These are phyloP conservation scores for Imbricaverruca yamaguchii DNA, from an alignment of 2,888 invertebrate genomes.

Conservation along the genomic window DNA sequence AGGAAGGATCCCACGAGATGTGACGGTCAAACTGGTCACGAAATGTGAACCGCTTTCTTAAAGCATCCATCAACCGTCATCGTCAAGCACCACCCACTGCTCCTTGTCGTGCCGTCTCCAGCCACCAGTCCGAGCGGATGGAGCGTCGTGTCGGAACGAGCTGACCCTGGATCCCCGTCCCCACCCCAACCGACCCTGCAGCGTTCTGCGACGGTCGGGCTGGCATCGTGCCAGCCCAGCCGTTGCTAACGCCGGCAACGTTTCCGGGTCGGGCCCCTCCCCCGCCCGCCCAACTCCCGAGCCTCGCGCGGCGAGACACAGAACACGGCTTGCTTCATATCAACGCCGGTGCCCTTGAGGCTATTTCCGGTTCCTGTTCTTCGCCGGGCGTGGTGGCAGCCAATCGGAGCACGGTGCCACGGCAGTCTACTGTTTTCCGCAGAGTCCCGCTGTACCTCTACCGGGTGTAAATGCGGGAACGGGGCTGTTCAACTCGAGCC, in stretches of 20 bases:
- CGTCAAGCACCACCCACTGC: too few species aligned
- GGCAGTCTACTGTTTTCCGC: background rate
- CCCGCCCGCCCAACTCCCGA: background rate
- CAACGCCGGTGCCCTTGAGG: background rate
- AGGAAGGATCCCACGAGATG: too few species aligned
- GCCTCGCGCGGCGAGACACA: too few species aligned
- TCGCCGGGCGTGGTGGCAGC: background rate
- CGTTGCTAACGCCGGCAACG: background rate
- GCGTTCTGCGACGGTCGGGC: background rate
- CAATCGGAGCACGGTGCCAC: background rate
- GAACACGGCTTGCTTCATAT: too few species aligned
- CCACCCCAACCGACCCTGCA: background rate
- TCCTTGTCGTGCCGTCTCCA: too few species aligned
- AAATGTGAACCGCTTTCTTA: too few species aligned
- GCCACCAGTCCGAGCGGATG: too few species aligned
- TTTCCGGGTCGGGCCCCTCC: background rate
- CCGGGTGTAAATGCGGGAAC: background rate
- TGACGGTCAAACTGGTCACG: too few species aligned
- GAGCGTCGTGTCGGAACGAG: too few species aligned
- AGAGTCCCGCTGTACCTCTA: background rate
- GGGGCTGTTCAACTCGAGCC: slow-evolving; percentile 6
- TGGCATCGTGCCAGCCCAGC: background rate
- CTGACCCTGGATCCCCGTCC: too few species aligned
- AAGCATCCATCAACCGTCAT: too few species aligned
- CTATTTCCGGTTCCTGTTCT: slow-evolving; percentile 4